Base-by-base conservation (phyloP, 2,888 invertebrate species). In the Amiota mariae region DNA sequence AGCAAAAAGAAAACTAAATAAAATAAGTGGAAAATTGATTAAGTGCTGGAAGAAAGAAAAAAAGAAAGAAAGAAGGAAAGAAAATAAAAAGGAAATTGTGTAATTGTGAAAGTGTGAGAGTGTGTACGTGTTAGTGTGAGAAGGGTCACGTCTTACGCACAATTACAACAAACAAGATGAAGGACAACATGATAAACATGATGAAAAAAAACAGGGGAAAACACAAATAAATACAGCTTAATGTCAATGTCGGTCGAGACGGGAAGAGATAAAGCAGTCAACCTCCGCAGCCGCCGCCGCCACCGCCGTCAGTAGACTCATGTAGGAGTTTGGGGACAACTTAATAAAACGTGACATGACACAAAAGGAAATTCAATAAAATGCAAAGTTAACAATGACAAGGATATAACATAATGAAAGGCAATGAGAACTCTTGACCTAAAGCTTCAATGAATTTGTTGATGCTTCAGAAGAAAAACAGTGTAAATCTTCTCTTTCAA, bases 311-410 rank as follows among this genome's bases (percentile, higher is more conserved):
- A 8, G 15, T 20, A 20, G 59, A 20, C 10, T 3, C 15, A 20
- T 10, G 59, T 11, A 20, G 13, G 20, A 36, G 36, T 36, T 36
- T 6, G 36, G 2, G 36, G 20, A 51, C 46, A 67, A 67, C 67
- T 67, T 49, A 67, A 66, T 66, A 66, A 67, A 67, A 67, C 67
- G 67, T 67, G 67, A 67, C 67, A 67, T 67, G 51, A 51, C 51
- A 47, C 12, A 12, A 36, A 36, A 36, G 36, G 51, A 67, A 67
- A 67, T 67, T 67, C 67, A 67, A 67, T 67, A 67, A 67, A 67
- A 51, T 51, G 24, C 51, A 67, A 51, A 67, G 66, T 51, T 51
- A 51, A 51, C 51, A 49, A 67, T 18, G 59, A 20, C 59, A 59
- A 15, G 18, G 59, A 15, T 20, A 10, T 20, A 15, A 51, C 1